phyloP scores from a whole-genome alignment of 2,888 invertebrate genomes.

The Parascotia fuliginaria region DNA sequence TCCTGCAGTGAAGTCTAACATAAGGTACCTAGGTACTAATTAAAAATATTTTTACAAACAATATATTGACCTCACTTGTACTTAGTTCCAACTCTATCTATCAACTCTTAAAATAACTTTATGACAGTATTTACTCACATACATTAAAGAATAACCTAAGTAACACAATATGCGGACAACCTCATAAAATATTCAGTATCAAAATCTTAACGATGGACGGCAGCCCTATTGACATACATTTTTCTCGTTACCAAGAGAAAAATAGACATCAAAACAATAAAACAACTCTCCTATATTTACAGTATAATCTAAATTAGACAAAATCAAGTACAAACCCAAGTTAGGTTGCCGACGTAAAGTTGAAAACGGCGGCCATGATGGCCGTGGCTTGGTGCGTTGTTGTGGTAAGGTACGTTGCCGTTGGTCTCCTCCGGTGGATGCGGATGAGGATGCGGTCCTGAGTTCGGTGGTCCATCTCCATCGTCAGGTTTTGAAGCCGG shows the following conservation, averaged over 20 bases:
- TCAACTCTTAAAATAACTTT: not conserved
- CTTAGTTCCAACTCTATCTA: slow-evolving; percentile 39
- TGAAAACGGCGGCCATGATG: slow-evolving; percentile 94
- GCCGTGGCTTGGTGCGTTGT: slow-evolving; percentile 90
- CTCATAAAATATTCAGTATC: slow-evolving; percentile 24
- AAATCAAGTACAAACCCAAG: slow-evolving; percentile 93
- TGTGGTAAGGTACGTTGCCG: slow-evolving; percentile 88
- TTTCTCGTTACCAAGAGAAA: slow-evolving; percentile 46
- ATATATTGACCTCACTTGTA: slow-evolving; percentile 1
- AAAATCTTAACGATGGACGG: slow-evolving; percentile 44
- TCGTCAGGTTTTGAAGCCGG: slow-evolving; percentile 88
- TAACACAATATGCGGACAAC: slow-evolving; percentile 21
- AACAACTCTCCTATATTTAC: slow-evolving; percentile 69
- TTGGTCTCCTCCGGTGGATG: slow-evolving; percentile 89
- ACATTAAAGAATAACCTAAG: slow-evolving; percentile 3
- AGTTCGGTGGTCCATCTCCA: slow-evolving; percentile 85
- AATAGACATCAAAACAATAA: slow-evolving; percentile 59
- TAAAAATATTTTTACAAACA: not conserved
- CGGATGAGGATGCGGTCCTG: slow-evolving; percentile 77
- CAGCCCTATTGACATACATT: slow-evolving; percentile 42
- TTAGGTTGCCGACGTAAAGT: slow-evolving; percentile 98
- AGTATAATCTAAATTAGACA: slow-evolving; percentile 68
- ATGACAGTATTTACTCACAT: slow-evolving; percentile 12
- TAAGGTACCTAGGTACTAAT: slow-evolving; percentile 19
- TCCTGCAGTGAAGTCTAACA: slow-evolving; percentile 27